Conservation (phyloP, 2,888 invertebrate species). For the Pterobdella sp. region DNA sequence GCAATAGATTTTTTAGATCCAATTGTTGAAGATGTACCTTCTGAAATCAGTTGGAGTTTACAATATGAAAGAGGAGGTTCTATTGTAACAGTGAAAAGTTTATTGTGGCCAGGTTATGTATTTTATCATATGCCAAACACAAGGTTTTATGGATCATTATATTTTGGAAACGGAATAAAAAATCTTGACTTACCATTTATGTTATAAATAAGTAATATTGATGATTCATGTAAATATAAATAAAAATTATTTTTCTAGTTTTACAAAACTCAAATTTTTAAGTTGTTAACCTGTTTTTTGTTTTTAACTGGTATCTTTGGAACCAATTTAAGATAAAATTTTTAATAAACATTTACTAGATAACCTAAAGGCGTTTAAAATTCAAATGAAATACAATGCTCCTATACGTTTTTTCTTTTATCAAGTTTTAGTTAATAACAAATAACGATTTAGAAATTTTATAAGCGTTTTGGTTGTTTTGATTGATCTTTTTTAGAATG, state of each 20-base stretch:
- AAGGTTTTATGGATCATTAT: constrained; percentile 67
- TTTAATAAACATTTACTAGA: not conserved
- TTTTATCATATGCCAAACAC: constrained; percentile 70
- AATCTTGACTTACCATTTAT: constrained; percentile 76
- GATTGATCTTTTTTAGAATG: too few relatives aligned
- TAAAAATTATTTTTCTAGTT: not conserved
- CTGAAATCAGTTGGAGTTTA: constrained; percentile 63
- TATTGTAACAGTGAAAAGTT: constrained; percentile 62
- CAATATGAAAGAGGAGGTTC: constrained; percentile 63
- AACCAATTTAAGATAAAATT: not conserved
- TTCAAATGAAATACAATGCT: too few relatives aligned
- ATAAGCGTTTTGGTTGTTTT: too few relatives aligned
- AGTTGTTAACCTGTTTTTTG: not conserved
- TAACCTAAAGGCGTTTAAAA: too few relatives aligned
- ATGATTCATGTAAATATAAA: not conserved
- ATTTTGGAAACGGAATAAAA: constrained; percentile 73
- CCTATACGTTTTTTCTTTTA: too few relatives aligned
- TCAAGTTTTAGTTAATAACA: too few relatives aligned
- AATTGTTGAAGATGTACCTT: constrained; percentile 69
- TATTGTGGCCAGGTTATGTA: constrained; percentile 76
- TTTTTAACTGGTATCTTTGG: not conserved
- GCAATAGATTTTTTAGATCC: constrained; percentile 78
- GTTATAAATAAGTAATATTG: constrained; percentile 44
- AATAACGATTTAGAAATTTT: too few relatives aligned
- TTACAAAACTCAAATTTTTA: not conserved